Percentiles rank a stretch among this genome's conserved stretches.
phyloP scores from a whole-genome alignment of 2,888 invertebrate species.

The Ochropacha duplaris region DNA sequence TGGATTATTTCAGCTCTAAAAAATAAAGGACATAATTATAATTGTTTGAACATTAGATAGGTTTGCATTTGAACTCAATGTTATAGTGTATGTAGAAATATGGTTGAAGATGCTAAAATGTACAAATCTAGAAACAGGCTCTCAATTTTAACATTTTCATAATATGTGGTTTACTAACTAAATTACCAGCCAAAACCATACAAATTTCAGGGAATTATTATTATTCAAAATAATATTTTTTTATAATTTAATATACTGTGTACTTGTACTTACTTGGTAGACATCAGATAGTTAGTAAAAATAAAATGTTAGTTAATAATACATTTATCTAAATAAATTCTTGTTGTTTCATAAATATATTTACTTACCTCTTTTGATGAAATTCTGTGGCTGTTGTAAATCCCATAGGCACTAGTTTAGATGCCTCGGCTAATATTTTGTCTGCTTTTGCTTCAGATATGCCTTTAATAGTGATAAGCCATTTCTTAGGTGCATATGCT shows the following conservation, averaged over 20 bases:
- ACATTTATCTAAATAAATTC: background rate
- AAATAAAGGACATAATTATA: slow-evolving; percentile 8
- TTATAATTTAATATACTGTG: too few relatives aligned
- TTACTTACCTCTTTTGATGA: slow-evolving; percentile 91
- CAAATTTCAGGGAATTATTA: too few relatives aligned
- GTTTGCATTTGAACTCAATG: too few relatives aligned
- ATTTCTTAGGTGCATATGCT: slow-evolving; percentile 97
- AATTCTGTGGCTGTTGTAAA: slow-evolving; percentile 99
- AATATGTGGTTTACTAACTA: too few relatives aligned
- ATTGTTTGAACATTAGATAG: too few relatives aligned
- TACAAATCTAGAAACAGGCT: too few relatives aligned
- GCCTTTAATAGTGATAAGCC: slow-evolving; percentile 94
- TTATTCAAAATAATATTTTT: too few relatives aligned
- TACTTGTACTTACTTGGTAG: background rate
- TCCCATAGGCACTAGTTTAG: slow-evolving; percentile 97
- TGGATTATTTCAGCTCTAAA: slow-evolving; percentile 95
- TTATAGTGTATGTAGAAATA: too few relatives aligned
- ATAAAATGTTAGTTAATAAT: background rate
- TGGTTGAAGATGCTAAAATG: too few relatives aligned
- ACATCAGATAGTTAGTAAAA: background rate
- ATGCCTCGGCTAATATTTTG: slow-evolving; percentile 94
- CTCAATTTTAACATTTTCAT: too few relatives aligned
- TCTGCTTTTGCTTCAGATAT: slow-evolving; percentile 99
- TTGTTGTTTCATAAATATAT: background rate
- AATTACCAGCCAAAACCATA: too few relatives aligned